A percentile compares a stretch with the other conserved stretches of the same genome.
Evolutionary conservation across 2,113 vertebrate genomes (phyloP).

Genomic region (Semnornis frantzii): DNA sequence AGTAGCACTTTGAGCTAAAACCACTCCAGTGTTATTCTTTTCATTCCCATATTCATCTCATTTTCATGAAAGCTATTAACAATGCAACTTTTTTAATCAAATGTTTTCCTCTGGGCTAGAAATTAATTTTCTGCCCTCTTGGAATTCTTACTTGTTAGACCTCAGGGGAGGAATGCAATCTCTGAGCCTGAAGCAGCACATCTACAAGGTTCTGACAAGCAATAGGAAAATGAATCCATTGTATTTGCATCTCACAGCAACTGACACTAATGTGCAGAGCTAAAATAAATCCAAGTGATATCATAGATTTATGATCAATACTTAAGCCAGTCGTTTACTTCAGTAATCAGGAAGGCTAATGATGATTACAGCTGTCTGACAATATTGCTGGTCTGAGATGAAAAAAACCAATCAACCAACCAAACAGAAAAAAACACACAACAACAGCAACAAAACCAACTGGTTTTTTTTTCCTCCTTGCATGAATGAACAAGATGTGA

Average conservation of each 20-base stretch:
- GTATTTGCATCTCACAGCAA: not conserved
- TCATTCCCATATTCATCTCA: not conserved
- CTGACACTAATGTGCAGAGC: not conserved
- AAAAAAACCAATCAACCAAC: not conserved
- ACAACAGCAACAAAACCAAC: too few relatives aligned
- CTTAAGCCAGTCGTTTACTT: not conserved
- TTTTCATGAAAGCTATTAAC: constrained; percentile 30
- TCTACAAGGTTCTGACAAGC: not conserved
- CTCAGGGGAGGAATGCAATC: constrained; percentile 11
- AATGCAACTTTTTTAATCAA: constrained; percentile 19
- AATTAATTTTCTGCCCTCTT: constrained; percentile 51
- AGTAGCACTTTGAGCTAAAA: constrained; percentile 2
- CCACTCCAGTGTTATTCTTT: not conserved
- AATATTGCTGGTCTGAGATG: not conserved
- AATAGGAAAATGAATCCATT: not conserved
- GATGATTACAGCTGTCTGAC: constrained; percentile 4
- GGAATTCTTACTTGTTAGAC: constrained; percentile 24
- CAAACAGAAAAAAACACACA: too few relatives aligned
- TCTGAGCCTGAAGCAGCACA: not conserved
- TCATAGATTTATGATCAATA: not conserved
- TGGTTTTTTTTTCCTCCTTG: not conserved
- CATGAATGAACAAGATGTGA: not conserved
- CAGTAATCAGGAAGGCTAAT: not conserved
- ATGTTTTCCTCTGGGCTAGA: constrained; percentile 33
- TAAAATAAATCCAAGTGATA: not conserved